Evolutionary conservation across 2,797 vertebrate species (phyloP), one percentile per base, ranked within the genome.

Genomic region (Aplochiton taeniatus): DNA sequence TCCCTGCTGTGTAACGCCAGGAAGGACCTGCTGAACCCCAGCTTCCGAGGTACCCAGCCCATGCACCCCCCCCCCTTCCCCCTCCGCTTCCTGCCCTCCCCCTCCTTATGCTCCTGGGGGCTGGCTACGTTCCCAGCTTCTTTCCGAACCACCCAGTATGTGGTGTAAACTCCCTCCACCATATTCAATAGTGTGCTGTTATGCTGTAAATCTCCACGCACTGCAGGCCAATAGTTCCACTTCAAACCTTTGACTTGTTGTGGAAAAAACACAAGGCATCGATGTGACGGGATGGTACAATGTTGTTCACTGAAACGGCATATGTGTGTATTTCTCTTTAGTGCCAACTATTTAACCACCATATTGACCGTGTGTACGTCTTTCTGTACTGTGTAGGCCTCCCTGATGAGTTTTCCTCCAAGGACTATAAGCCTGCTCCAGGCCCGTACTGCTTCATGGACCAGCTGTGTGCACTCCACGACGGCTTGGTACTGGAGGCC

Each of bases 401-500:
- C 0, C 93, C 94, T 13, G 95, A 95, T 75, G 96, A 96, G 75
- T 94, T 96, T 69, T 85, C 85, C 60, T 90, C 79, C 78, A 98
- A 95, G 75, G 96, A 98, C 75, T 95, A 82, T 79, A 92, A 94
- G 64, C 90, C 90, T 6, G 88, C 89, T 0, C 47, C 89, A 0
- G 93, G 94, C 1, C 91, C 95, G 0, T 85, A 91, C 20, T 98
- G 96, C 84, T 95, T 95, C 86, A 94, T 98, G 60, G 94, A 97
- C 79, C 93, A 93, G 66, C 92, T 98, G 66, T 98, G 96, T 76
- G 92, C 93, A 8, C 88, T 96, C 60, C 94, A 98, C n/a, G 93
- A 96, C 4, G 96, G 96, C 11, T 88, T 96, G 61, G 93, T 96
- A 72, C 89, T 98, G 77, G 96, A 98, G 85, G 96, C 96, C 65